Evolutionary conservation across 2,113 vertebrate genomes (phyloP).

Genomic region (Notothenia rossii): DNA sequence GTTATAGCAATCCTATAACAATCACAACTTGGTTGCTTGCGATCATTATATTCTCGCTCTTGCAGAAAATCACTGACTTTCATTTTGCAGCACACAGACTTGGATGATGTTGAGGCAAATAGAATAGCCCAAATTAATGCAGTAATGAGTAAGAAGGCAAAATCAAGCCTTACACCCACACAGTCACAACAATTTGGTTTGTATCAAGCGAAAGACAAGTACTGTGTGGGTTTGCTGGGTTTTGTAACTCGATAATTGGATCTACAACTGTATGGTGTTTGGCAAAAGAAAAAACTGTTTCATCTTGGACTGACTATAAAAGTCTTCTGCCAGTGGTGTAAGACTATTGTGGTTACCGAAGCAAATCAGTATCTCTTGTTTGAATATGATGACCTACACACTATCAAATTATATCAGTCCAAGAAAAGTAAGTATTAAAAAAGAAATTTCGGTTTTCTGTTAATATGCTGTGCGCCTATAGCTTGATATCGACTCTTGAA

Average conservation of each 20-base stretch:
- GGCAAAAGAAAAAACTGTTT: conserved; percentile 4
- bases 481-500: conserved; percentile 36
- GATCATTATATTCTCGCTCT: background rate
- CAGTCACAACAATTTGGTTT: conserved; percentile 30
- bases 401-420: background rate
- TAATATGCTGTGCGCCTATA: conserved; percentile 6
- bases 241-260: conserved; percentile 38
- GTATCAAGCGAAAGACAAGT: conserved; percentile 37
- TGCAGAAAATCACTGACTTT: background rate
- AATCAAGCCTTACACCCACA: conserved; percentile 35
- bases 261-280: conserved; percentile 27
- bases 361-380: conserved; percentile 39
- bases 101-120: background rate
- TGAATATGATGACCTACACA: conserved; percentile 54
- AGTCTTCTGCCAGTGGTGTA: conserved; percentile 6
- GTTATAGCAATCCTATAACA: background rate
- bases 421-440: background rate
- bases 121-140: background rate
- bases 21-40: background rate
- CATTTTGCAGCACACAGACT: background rate
- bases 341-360: conserved; percentile 6
- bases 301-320: conserved; percentile 23
- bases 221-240: conserved; percentile 47
- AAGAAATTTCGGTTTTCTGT: conserved; percentile 19
- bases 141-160: conserved; percentile 25